These are phyloP conservation scores for Phrynocephalus versicolor DNA, from an alignment of 2,113 vertebrate species.

Conservation along the genomic window DNA sequence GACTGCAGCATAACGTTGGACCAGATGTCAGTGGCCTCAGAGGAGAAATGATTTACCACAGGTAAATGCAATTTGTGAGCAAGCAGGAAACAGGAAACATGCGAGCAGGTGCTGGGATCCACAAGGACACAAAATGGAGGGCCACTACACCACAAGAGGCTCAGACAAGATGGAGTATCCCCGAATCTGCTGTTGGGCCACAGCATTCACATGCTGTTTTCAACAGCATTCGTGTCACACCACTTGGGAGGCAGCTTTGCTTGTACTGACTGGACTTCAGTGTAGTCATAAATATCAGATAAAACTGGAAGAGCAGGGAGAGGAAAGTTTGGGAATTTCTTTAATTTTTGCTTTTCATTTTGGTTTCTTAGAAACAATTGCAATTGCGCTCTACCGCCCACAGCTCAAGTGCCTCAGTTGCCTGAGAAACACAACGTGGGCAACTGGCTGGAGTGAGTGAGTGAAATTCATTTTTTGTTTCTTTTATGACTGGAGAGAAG, in stretches of 20 bases:
- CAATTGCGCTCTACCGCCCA: conserved; percentile 53
- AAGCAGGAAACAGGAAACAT: not conserved
- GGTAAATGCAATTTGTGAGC: not conserved
- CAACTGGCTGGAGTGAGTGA: conserved; percentile 36
- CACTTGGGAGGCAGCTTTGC: conserved; percentile 32
- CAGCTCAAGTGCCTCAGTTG: conserved; percentile 54
- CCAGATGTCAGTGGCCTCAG: not conserved
- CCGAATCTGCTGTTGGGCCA: not conserved
- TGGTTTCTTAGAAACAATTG: conserved; percentile 42
- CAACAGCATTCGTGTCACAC: not conserved
- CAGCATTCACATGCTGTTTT: conserved; percentile 29
- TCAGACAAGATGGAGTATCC: conserved; percentile 30
- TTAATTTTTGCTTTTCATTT: not conserved
- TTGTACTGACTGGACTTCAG: conserved; percentile 48
- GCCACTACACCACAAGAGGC: not conserved
- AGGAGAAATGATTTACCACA: not conserved
- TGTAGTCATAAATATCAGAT: conserved; percentile 50
- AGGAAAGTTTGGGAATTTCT: not conserved
- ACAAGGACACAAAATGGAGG: not conserved
- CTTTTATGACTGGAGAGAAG: not conserved
- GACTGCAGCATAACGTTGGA: not conserved
- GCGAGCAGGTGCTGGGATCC: not conserved
- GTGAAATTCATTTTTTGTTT: conserved; percentile 9
- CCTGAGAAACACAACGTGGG: conserved; percentile 69
- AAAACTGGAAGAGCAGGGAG: conserved; percentile 18